Percentiles rank a stretch among this genome's conserved stretches.
These are phyloP conservation scores for Trogon melanurus DNA, from an alignment of 2,113 vertebrate genomes.

Conservation along the genomic window DNA sequence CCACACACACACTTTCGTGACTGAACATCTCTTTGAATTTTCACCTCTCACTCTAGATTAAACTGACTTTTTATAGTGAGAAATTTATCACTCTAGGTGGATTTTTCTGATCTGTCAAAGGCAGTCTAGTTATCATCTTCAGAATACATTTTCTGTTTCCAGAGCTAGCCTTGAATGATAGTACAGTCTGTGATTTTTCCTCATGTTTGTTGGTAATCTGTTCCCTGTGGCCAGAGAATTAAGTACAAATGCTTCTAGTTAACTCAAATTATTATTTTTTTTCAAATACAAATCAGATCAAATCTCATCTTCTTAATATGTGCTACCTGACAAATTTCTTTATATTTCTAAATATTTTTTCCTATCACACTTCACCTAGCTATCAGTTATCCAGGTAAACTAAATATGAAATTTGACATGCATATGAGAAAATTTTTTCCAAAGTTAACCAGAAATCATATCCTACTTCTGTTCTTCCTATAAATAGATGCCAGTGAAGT, in stretches of 20 bases:
- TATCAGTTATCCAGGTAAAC: neutral
- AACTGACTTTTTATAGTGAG: neutral
- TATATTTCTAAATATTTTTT: neutral
- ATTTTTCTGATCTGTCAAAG: neutral
- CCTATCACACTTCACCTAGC: neutral
- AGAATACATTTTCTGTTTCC: neutral
- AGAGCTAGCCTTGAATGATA: neutral
- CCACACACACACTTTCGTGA: neutral
- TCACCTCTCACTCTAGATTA: neutral
- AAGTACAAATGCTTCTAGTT: neutral
- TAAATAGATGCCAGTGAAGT: neutral
- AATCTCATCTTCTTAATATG: neutral
- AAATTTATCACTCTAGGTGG: neutral
- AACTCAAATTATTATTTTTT: neutral
- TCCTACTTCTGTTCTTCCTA: neutral
- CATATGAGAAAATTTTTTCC: neutral
- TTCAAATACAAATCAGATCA: neutral
- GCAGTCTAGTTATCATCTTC: neutral
- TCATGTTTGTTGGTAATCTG: neutral
- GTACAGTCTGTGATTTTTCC: neutral
- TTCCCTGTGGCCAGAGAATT: neutral
- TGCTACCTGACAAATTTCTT: neutral
- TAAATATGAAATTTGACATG: neutral
- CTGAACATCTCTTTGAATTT: neutral
- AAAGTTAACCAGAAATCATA: neutral